Conservation (phyloP, 2,113 vertebrate genomes). For the Brachypteracias leptosomus region DNA sequence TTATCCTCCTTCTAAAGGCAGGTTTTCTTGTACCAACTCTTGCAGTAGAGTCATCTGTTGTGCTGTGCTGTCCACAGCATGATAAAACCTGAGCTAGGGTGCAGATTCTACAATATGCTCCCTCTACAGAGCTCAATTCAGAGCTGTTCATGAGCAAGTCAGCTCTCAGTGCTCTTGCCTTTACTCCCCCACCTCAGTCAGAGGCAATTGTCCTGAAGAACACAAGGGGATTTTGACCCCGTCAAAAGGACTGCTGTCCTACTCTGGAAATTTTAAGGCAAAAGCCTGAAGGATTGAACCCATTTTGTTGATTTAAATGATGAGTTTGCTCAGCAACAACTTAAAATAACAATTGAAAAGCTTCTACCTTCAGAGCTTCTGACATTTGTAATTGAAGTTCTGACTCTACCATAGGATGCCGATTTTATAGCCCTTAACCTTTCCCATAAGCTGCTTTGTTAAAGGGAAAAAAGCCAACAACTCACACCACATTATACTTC, state of each 20-base stretch:
- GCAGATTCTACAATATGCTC: not conserved
- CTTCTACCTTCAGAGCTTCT: not conserved
- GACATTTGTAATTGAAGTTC: not conserved
- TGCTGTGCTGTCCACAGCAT: not conserved
- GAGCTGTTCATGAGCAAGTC: not conserved
- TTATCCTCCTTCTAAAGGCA: not conserved
- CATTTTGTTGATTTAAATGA: not conserved
- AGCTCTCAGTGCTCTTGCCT: not conserved
- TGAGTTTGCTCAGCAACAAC: not conserved
- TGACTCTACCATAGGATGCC: not conserved
- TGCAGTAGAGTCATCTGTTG: not conserved
- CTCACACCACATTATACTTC: not conserved
- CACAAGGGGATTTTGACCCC: not conserved
- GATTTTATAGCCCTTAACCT: not conserved
- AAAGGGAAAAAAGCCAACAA: not conserved
- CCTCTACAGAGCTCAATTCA: not conserved
- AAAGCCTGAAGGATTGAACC: not conserved
- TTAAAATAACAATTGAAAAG: not conserved
- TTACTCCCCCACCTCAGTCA: not conserved
- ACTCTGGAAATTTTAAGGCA: not conserved
- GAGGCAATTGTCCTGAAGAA: not conserved
- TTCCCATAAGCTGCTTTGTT: not conserved
- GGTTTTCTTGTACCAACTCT: not conserved
- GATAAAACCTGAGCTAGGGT: not conserved
- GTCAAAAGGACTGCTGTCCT: not conserved